phyloP scores from a whole-genome alignment of 2,113 vertebrate species.

The Irena cyanogastra region DNA sequence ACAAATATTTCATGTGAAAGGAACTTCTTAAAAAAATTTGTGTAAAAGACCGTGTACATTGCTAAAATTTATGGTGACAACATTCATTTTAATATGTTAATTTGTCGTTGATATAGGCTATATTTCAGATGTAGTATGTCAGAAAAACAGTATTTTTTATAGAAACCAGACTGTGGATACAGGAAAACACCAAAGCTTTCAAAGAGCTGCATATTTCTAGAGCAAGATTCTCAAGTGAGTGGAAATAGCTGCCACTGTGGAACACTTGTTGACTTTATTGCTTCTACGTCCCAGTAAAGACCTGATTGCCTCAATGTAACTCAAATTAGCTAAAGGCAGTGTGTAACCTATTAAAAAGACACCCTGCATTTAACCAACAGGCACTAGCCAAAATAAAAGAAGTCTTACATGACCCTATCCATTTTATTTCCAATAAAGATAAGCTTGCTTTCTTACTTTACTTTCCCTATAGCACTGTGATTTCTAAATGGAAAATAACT shows the following conservation, averaged over 20 bases:
- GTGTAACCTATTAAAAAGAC: neutral
- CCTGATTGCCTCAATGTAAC: neutral
- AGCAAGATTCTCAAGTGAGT: neutral
- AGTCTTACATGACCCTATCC: neutral
- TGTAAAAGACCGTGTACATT: neutral
- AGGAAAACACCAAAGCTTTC: neutral
- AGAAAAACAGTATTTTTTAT: neutral
- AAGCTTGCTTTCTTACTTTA: neutral
- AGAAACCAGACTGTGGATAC: neutral
- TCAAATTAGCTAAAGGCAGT: constrained; percentile 11
- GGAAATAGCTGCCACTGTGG: neutral
- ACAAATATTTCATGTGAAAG: neutral
- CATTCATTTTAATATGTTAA: neutral
- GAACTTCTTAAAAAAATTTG: neutral
- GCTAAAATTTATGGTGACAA: neutral
- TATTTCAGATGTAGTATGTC: neutral
- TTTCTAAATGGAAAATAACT: neutral
- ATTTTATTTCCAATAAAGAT: constrained; percentile 12
- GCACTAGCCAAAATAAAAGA: neutral
- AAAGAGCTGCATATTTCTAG: neutral
- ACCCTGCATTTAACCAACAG: neutral
- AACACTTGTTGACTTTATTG: constrained; percentile 2
- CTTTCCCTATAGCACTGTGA: neutral
- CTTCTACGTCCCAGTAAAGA: neutral
- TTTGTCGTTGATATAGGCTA: neutral